Conservation (phyloP, 2,797 vertebrate genomes). For the Enteromius unitaeniatus region DNA sequence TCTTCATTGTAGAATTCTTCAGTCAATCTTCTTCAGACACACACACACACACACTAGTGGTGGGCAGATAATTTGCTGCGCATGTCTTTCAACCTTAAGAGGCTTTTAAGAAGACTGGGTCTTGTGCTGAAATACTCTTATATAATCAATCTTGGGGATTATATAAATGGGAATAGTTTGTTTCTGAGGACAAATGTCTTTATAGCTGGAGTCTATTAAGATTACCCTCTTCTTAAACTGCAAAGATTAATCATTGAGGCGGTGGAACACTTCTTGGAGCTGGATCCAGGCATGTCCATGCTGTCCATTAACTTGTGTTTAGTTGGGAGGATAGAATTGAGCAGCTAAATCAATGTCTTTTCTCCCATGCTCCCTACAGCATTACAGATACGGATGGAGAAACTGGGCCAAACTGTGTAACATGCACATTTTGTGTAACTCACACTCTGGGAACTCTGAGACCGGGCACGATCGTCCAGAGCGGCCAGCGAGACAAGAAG, state of each 20-base stretch:
- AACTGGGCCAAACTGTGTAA: slow-evolving; percentile 35
- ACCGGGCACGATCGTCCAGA: background rate
- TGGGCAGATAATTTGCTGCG: slow-evolving; percentile 23
- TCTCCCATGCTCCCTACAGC: slow-evolving; percentile 54
- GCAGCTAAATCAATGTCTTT: slow-evolving; percentile 50
- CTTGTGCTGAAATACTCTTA: slow-evolving; percentile 36
- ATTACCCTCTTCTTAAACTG: slow-evolving; percentile 17
- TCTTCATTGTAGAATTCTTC: slow-evolving; percentile 60
- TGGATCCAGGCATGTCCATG: background rate
- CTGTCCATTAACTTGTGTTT: slow-evolving; percentile 31
- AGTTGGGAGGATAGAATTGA: slow-evolving; percentile 25
- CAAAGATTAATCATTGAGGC: slow-evolving; percentile 3
- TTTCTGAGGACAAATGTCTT: slow-evolving; percentile 22
- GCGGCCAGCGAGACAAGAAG: background rate
- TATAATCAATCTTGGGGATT: slow-evolving; percentile 45
- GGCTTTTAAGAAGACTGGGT: slow-evolving; percentile 36
- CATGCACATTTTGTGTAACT: background rate
- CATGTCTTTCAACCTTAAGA: slow-evolving; percentile 40
- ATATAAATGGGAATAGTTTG: slow-evolving; percentile 38
- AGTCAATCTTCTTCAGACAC: slow-evolving; percentile 73
- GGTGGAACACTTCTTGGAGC: background rate
- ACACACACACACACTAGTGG: background rate
- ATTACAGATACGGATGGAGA: slow-evolving; percentile 41
- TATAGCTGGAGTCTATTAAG: slow-evolving; percentile 16
- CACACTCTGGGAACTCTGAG: background rate